Evolutionary conservation across 2,888 invertebrate genomes (phyloP), one percentile per base, ranked within the genome.

Genomic region (Mimumesa dahlbomi): DNA sequence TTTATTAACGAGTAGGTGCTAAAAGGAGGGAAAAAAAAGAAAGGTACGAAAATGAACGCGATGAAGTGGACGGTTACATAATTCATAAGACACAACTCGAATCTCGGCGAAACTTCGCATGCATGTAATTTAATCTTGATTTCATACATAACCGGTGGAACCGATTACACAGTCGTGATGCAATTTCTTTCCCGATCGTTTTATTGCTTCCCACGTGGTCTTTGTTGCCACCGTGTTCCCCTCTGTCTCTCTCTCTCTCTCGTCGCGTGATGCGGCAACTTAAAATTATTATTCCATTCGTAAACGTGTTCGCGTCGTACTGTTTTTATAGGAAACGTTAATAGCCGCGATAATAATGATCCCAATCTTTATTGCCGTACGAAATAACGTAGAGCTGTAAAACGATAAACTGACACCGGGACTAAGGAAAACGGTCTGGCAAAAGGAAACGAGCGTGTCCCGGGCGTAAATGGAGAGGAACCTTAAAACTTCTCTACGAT

Each of bases 201-300:
- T 72, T 46, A 58, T 61, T 43, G 59, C 57, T 46, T 59, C 53
- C 57, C 66, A 56, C 62, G 53, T 63, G 67, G 31, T 62, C 45
- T 58, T 62, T 68, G 57, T 65, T 52, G 59, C 48, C 61, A 5
- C 53, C 65, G 42, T 31, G 50, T 5, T 69, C 65, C 31, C 16
- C 45, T 42, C 57, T 22, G 45, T 29, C 54, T 53, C 54, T 48
- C 57, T 49, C 36, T 29, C 54, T 53, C 54, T 48, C 57, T 49
- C 36, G n/a, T n/a, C 65, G 50, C 49, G 52, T 38, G 52, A 53
- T 11, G 7, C 61, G 52, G 21, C 40, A 57, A 43, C 52, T 68
- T 62, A 45, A 73, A 73, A 71, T 75, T 75, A 78, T 82, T 78
- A 74, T 82, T 77, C 75, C 70, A 46, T 73, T 53, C 67, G 67